Evolutionary conservation across 2,113 vertebrate genomes (phyloP).

Genomic region (Plestiodon gilberti): DNA sequence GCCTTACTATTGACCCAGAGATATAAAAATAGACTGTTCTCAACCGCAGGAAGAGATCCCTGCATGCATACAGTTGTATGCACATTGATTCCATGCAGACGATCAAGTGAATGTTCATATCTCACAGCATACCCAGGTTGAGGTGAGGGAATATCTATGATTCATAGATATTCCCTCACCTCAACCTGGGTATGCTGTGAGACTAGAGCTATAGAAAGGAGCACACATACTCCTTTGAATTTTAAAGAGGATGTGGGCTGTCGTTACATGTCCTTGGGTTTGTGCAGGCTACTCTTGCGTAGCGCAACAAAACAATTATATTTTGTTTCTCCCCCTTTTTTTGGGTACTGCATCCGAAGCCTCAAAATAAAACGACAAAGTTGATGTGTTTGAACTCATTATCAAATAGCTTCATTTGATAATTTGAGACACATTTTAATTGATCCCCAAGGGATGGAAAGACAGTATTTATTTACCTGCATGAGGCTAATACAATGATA

Average conservation of each 20-base stretch:
- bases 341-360: accelerated
- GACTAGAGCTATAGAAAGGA: too few relatives aligned
- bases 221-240: neutral
- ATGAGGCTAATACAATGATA: slow-evolving; percentile 29
- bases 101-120: too few relatives aligned
- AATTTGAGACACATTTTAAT: slow-evolving; percentile 63
- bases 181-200: too few relatives aligned
- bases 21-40: too few relatives aligned
- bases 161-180: too few relatives aligned
- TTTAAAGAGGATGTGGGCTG: neutral
- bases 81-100: too few relatives aligned
- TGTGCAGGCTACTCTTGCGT: neutral
- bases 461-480: slow-evolving; percentile 66
- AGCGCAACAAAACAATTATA: neutral
- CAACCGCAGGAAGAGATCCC: too few relatives aligned
- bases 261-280: neutral
- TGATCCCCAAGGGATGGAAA: slow-evolving; percentile 52
- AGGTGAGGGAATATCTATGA: too few relatives aligned
- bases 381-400: slow-evolving; percentile 46
- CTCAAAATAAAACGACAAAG: neutral
- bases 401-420: slow-evolving; percentile 52
- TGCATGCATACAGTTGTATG: too few relatives aligned
- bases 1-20: too few relatives aligned
- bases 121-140: too few relatives aligned
- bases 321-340: slow-evolving; percentile 24